Percentiles rank a stretch among this genome's conserved stretches.
phyloP scores from a whole-genome alignment of 2,797 vertebrate species.

The Manis pentadactyla region DNA sequence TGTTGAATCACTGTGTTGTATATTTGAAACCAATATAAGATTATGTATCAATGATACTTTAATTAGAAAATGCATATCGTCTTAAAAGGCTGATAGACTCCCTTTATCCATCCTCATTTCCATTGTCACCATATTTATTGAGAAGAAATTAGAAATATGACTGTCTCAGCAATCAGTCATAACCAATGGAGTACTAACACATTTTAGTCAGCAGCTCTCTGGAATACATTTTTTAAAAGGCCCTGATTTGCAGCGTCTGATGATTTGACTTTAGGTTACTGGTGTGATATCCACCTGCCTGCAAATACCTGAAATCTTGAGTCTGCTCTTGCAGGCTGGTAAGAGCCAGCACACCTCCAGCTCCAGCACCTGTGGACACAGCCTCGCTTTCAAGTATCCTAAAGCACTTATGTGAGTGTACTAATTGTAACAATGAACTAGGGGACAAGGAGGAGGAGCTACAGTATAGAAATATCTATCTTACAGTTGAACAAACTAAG shows the following conservation, averaged over 20 bases:
- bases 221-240: neutral
- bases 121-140: neutral
- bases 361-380: fast-evolving
- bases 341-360: neutral
- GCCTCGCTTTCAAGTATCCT: neutral
- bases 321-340: neutral
- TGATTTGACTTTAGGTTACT: neutral
- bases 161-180: neutral
- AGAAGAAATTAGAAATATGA: neutral
- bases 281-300: neutral
- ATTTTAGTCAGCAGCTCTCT: neutral
- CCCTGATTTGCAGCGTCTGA: neutral
- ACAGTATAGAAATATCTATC: neutral
- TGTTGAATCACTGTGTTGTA: no score
- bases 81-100: fast-evolving
- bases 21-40: no score
- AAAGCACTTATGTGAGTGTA: neutral
- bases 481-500: neutral
- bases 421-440: neutral
- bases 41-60: no score
- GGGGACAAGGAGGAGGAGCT: neutral
- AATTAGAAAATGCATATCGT: neutral
- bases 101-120: neutral
- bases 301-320: neutral
- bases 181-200: neutral